phyloP scores from a whole-genome alignment of 2,113 vertebrate genomes.

The Oncorhynchus clarkii region DNA sequence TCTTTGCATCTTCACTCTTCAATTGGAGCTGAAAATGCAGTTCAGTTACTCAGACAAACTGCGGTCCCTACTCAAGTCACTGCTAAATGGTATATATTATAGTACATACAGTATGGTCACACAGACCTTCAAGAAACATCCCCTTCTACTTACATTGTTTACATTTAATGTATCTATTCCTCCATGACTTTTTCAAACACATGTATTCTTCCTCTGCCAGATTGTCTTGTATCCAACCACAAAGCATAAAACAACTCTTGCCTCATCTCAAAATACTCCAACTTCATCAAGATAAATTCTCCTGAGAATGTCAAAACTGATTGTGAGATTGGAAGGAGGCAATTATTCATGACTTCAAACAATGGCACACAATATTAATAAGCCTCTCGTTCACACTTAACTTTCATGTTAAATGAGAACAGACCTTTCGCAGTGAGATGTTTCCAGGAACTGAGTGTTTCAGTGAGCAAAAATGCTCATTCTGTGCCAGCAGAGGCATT shows the following conservation, averaged over 20 bases:
- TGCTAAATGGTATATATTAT: too few species aligned
- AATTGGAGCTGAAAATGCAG: not conserved
- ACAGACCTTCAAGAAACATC: too few species aligned
- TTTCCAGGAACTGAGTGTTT: conserved; percentile 52
- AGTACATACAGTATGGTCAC: too few species aligned
- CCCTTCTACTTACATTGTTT: not conserved
- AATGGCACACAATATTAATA: conserved; percentile 9
- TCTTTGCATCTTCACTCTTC: not conserved
- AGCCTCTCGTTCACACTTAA: conserved; percentile 23
- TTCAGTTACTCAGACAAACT: not conserved
- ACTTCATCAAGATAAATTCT: conserved; percentile 25
- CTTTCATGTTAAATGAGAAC: conserved; percentile 31
- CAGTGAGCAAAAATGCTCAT: conserved; percentile 37
- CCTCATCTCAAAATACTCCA: not conserved
- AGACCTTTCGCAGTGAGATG: conserved; percentile 24
- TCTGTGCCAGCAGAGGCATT: conserved; percentile 35
- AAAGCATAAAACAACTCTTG: conserved; percentile 6
- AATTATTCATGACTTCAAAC: conserved; percentile 29
- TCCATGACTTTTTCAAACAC: not conserved
- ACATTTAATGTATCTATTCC: not conserved
- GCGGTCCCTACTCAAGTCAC: too few species aligned
- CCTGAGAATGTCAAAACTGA: conserved; percentile 13
- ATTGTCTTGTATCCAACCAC: conserved; percentile 13
- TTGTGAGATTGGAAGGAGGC: conserved; percentile 32
- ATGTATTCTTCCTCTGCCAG: conserved; percentile 9